These are phyloP conservation scores for Spilogale gracilis DNA, from an alignment of 2,113 vertebrate species.

Conservation along the genomic window DNA sequence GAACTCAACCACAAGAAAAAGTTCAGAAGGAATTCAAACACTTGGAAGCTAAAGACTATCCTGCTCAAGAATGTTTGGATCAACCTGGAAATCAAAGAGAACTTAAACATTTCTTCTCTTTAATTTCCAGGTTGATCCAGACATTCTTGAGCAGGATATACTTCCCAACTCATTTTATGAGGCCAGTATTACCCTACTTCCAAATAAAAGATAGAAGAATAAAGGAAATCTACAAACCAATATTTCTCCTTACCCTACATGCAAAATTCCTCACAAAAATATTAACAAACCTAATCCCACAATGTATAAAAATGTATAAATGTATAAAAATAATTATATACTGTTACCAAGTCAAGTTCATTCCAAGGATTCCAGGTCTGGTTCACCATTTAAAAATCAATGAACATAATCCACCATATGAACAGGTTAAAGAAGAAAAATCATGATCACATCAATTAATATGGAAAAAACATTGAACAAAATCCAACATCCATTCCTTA, in stretches of 20 bases:
- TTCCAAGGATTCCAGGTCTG: neutral
- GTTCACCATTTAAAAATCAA: neutral
- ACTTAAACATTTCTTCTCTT: no score
- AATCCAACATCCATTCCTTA: neutral
- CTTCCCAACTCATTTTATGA: no score
- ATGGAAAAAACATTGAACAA: neutral
- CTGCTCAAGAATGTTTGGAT: no score
- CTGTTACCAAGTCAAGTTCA: neutral
- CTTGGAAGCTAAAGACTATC: no score
- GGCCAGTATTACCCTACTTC: no score
- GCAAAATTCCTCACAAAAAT: neutral
- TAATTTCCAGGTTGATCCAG: no score
- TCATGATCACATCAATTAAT: neutral
- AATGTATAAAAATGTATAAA: neutral
- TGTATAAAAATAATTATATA: neutral
- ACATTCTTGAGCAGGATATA: no score
- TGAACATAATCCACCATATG: neutral
- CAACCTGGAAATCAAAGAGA: no score
- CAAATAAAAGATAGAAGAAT: neutral
- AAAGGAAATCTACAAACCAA: neutral
- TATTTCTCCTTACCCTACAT: slow-evolving; percentile 1
- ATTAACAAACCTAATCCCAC: neutral
- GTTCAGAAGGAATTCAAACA: no score
- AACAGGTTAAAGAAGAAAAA: neutral
- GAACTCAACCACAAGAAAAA: no score